Base-by-base conservation (phyloP, 2,113 vertebrate species). In the Callipepla californica region DNA sequence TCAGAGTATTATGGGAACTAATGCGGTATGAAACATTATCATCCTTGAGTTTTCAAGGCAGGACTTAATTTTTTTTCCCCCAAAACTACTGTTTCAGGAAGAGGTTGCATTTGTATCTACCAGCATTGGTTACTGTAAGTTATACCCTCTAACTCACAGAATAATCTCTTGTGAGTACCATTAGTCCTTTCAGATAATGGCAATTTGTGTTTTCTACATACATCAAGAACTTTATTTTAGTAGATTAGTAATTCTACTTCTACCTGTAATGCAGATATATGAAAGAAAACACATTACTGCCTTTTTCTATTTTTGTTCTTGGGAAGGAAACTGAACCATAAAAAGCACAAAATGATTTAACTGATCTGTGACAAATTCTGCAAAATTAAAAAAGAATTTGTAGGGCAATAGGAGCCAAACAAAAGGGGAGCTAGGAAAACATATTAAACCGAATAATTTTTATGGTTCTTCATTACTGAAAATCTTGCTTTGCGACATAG, bases 401-500 rank as follows among this genome's bases (percentile, higher is more conserved):
- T 32, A 87, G 67, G 63, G 74, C 81, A 85, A 95, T 13, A 66
- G 50, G 62, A 85, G 57, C 36, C 1, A 3, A 90, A 57, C 18
- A 75, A 90, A 85, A 70, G n/a, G 32, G 53, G 30, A 92, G 57
- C 38, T 57, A 67, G 79, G 61, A 89, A 86, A 96, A 94, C 77
- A 81, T 61, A 83, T 20, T 69, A 74, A 95, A 83, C 1, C 47
- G 84, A 93, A 87, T 10, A 57, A 20, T 73, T 90, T 96, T 96
- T 90, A 77, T 88, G 76, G 21, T 25, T 53, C 50, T 63, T 87
- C 87, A 83, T 87, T 85, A 67, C 36, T 69, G 40, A 36, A 88
- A 96, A 76, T 40, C 66, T 94, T 90, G 85, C 92, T 96, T 95
- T 95, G 80, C 80, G 93, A 59, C 79, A 45, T 23, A 26, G 67